Conservation (phyloP, 2,888 invertebrate species). For the Bellardia bayeri region DNA sequence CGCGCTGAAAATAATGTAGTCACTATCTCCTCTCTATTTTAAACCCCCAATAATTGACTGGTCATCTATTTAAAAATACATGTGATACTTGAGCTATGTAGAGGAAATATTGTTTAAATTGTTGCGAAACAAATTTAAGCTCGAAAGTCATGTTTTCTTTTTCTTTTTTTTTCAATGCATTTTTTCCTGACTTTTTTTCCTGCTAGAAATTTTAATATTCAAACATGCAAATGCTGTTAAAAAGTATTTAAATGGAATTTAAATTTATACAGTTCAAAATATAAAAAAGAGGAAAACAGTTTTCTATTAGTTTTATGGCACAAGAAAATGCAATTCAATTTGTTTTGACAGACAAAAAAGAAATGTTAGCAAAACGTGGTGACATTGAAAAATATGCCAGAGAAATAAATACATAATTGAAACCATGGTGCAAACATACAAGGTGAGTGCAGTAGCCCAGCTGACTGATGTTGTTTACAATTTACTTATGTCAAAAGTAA, state of each 20-base stretch:
- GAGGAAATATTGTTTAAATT: slow-evolving; percentile 17
- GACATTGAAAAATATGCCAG: slow-evolving; percentile 16
- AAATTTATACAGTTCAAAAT: slow-evolving; percentile 44
- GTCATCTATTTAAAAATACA: background rate
- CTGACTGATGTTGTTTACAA: too few relatives aligned
- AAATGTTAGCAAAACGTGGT: background rate
- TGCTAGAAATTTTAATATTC: slow-evolving; percentile 42
- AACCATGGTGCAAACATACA: too few relatives aligned
- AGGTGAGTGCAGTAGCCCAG: too few relatives aligned
- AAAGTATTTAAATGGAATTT: slow-evolving; percentile 56
- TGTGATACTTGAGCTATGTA: background rate
- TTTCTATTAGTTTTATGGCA: slow-evolving; percentile 37
- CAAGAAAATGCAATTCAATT: slow-evolving; percentile 36
- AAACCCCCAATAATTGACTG: background rate
- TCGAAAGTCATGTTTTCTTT: slow-evolving; percentile 5
- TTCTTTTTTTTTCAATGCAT: slow-evolving; percentile 1
- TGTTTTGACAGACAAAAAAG: background rate
- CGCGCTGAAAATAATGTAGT: background rate
- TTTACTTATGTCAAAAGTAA: too few relatives aligned
- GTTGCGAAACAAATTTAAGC: slow-evolving; percentile 18
- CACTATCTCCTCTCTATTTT: background rate
- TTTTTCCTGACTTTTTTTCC: slow-evolving; percentile 2
- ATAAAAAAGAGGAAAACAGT: slow-evolving; percentile 31
- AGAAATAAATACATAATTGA: background rate
- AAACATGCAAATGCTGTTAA: slow-evolving; percentile 52